Base-by-base conservation (phyloP, 1,140 invertebrate species). In the Sitophilus oryzae region DNA sequence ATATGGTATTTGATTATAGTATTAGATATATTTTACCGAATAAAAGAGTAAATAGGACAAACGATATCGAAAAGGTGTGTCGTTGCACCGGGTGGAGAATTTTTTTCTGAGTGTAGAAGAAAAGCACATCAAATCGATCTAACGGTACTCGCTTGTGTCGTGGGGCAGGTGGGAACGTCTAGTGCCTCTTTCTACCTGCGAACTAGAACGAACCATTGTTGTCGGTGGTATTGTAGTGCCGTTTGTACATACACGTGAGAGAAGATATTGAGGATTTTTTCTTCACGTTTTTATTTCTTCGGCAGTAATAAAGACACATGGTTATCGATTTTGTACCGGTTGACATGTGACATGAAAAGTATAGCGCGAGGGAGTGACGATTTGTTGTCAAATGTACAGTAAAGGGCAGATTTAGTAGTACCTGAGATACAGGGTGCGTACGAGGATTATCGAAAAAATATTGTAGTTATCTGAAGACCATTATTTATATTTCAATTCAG, bases 271-370 rank as follows among this genome's bases (percentile, higher is more conserved):
- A n/a, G n/a, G n/a, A n/a, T n/a, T n/a, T n/a, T n/a, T n/a, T n/a
- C n/a, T n/a, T n/a, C n/a, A n/a, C n/a, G n/a, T n/a, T n/a, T n/a
- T n/a, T n/a, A n/a, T n/a, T n/a, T n/a, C n/a, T 18, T 42, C 40
- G 40, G 40, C 21, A 30, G 11, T 30, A 30, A 18, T 18, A 19
- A 10, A 19, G 40, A 19, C 21, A 19, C 21, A 42, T 10, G 15
- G 40, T 42, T 42, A 42, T 42, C 40, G 40, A 42, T 42, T 42
- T 42, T 21, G 40, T 19, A 42, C 21, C 19, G 15, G 40, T n/a
- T 9, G 40, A 42, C 40, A 42, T 42, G n/a, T 42, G 40, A 19
- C 36, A 9, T 6, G 16, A 42, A 42, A 2, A n/a, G 40, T n/a
- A n/a, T n/a, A n/a, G n/a, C n/a, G n/a, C n/a, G n/a, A n/a, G n/a